Percentiles rank a stretch among this genome's conserved stretches.
Conservation (phyloP, 2,888 invertebrate genomes). For the Pheosia tremula region DNA sequence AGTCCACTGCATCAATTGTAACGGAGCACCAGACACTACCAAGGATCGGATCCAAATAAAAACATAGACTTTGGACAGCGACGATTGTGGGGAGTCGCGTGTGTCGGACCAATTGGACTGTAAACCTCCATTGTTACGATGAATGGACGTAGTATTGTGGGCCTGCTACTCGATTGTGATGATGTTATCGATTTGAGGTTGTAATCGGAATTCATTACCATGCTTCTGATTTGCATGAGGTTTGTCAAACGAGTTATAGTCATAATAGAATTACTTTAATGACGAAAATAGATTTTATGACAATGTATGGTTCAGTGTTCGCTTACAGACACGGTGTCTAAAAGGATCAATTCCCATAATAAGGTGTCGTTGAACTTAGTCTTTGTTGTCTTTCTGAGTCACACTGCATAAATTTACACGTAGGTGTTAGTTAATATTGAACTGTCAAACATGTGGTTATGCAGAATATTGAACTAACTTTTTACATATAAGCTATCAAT, state of each 20-base stretch:
- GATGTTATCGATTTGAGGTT: conserved; percentile 22
- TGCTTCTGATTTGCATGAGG: conserved; percentile 13
- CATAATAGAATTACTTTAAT: conserved; percentile 12
- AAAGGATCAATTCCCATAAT: conserved; percentile 29
- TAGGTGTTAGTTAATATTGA: conserved; percentile 22
- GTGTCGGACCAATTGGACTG: conserved; percentile 29
- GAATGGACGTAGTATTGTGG: conserved; percentile 36
- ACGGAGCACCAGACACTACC: conserved; percentile 43
- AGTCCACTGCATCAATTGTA: conserved; percentile 65
- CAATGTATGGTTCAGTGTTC: background rate
- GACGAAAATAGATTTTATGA: background rate
- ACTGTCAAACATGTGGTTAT: conserved; percentile 8
- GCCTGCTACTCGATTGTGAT: conserved; percentile 16
- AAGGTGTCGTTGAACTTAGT: conserved; percentile 36
- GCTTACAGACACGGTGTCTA: conserved; percentile 1
- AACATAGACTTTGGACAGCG: conserved; percentile 53
- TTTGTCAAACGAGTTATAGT: conserved; percentile 14
- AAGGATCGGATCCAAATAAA: conserved; percentile 43
- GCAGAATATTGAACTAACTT: background rate
- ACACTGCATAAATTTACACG: conserved; percentile 19
- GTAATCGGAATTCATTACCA: conserved; percentile 25
- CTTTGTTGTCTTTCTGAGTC: conserved; percentile 32
- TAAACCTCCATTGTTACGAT: conserved; percentile 28
- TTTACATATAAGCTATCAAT: background rate
- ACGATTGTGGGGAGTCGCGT: conserved; percentile 17